Evolutionary conservation across 2,888 invertebrate genomes (phyloP).

Genomic region (Perdita meconis): DNA sequence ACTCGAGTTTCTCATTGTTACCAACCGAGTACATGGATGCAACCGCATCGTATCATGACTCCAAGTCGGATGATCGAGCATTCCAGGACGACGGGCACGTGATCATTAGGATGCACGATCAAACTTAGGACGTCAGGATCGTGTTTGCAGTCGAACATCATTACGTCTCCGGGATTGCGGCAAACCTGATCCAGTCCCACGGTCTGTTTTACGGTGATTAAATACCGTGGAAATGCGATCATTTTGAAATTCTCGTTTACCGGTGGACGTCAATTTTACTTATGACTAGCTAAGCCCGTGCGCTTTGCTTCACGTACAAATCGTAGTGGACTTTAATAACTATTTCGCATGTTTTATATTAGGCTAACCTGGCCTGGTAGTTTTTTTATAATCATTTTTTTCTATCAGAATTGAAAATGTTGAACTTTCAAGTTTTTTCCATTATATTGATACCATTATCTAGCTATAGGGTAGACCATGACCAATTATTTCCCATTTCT

Average conservation of each 20-base stretch:
- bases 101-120: constrained; percentile 65
- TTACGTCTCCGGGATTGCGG: constrained; percentile 65
- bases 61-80: constrained; percentile 44
- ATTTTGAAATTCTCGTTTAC: constrained; percentile 63
- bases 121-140: too few relatives aligned
- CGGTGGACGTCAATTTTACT: constrained; percentile 6
- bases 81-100: constrained; percentile 59
- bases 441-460: too few relatives aligned
- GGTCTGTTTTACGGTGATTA: constrained; percentile 73
- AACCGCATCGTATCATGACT: constrained; percentile 4
- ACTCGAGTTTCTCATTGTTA: constrained; percentile 22
- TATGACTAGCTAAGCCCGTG: too few relatives aligned
- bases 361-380: too few relatives aligned
- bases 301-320: too few relatives aligned
- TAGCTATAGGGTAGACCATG: too few relatives aligned
- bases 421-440: too few relatives aligned
- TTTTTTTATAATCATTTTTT: too few relatives aligned
- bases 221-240: constrained; percentile 75
- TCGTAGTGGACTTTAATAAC: too few relatives aligned
- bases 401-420: too few relatives aligned
- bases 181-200: constrained; percentile 71
- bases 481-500: too few relatives aligned
- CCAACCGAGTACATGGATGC: constrained; percentile 18
- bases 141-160: constrained; percentile 65
- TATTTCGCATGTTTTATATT: too few relatives aligned